Evolutionary conservation across 2,888 invertebrate species (phyloP).

Genomic region (Heterodera filipjevi): DNA sequence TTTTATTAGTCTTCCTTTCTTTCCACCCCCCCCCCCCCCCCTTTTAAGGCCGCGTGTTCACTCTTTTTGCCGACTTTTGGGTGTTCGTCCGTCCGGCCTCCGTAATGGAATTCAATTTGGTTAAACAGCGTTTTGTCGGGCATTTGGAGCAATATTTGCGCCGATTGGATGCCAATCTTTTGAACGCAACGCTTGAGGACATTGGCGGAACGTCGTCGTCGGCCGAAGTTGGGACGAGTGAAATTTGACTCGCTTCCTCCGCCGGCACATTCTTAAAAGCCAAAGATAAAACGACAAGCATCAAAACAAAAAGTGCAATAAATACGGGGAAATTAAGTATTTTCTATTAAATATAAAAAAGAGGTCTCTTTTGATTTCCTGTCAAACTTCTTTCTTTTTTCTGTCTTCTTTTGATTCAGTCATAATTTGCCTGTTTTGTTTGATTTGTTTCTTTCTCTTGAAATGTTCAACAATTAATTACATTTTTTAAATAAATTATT

Average conservation of each 20-base stretch:
- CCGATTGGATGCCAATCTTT: slow-evolving; percentile 33
- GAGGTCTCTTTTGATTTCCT: not conserved
- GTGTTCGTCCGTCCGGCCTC: slow-evolving; percentile 84
- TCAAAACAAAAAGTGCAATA: not conserved
- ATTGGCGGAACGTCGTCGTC: not conserved
- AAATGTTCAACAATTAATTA: not conserved
- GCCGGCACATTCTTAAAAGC: not conserved
- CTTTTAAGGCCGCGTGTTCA: slow-evolving; percentile 78
- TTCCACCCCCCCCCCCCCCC: not conserved
- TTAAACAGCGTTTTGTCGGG: slow-evolving; percentile 77
- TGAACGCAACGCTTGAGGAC: slow-evolving; percentile 27
- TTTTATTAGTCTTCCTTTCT: not conserved
- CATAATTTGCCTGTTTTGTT: not conserved
- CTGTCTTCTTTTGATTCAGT: not conserved
- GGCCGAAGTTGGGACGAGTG: not conserved
- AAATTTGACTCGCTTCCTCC: not conserved
- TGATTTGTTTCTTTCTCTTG: not conserved
- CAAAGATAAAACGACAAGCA: too few species aligned
- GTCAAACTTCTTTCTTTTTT: not conserved
- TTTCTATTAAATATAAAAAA: not conserved
- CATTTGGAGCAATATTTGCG: slow-evolving; percentile 35
- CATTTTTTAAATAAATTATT: not conserved
- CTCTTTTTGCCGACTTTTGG: slow-evolving; percentile 94
- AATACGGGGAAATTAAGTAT: not conserved
- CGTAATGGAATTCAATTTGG: slow-evolving; percentile 91